Conservation (phyloP, 2,888 invertebrate genomes). For the Melieria crassipennis region DNA sequence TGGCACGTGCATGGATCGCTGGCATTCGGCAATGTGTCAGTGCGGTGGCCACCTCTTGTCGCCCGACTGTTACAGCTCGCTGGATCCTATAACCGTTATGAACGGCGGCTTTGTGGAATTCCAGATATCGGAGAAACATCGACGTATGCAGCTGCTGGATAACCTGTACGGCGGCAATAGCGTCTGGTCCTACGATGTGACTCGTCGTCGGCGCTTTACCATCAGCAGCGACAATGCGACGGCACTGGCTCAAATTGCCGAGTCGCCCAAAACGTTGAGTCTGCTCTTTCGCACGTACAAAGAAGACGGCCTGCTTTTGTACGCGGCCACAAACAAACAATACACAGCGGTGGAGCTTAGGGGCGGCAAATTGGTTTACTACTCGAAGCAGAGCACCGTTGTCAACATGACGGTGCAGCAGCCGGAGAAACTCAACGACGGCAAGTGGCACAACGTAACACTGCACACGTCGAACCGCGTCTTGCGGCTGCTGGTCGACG, state of each 20-base stretch:
- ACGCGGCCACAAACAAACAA: slow-evolving; percentile 87
- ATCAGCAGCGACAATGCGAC: slow-evolving; percentile 59
- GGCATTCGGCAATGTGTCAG: slow-evolving; percentile 79
- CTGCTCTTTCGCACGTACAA: slow-evolving; percentile 84
- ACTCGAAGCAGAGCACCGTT: slow-evolving; percentile 79
- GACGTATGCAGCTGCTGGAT: slow-evolving; percentile 86
- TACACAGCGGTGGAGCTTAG: slow-evolving; percentile 83
- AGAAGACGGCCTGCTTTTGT: slow-evolving; percentile 83
- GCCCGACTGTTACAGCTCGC: slow-evolving; percentile 80
- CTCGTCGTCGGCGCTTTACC: slow-evolving; percentile 61
- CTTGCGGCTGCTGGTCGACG: slow-evolving; percentile 78
- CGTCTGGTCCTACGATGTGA: slow-evolving; percentile 70
- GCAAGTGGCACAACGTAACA: slow-evolving; percentile 89
- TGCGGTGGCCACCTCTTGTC: slow-evolving; percentile 78
- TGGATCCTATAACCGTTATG: slow-evolving; percentile 82
- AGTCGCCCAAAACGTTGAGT: slow-evolving; percentile 78
- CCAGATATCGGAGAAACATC: slow-evolving; percentile 82
- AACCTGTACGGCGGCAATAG: slow-evolving; percentile 79
- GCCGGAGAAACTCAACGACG: slow-evolving; percentile 76
- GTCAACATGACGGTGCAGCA: slow-evolving; percentile 84
- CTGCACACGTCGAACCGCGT: slow-evolving; percentile 77
- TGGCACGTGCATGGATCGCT: slow-evolving; percentile 84
- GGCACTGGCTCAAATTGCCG: slow-evolving; percentile 57
- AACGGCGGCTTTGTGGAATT: slow-evolving; percentile 84
- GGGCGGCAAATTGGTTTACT: slow-evolving; percentile 81